Percentiles rank a stretch among this genome's conserved stretches.
Evolutionary conservation across 2,797 vertebrate genomes (phyloP).

Genomic region (Peromyscus eremicus): DNA sequence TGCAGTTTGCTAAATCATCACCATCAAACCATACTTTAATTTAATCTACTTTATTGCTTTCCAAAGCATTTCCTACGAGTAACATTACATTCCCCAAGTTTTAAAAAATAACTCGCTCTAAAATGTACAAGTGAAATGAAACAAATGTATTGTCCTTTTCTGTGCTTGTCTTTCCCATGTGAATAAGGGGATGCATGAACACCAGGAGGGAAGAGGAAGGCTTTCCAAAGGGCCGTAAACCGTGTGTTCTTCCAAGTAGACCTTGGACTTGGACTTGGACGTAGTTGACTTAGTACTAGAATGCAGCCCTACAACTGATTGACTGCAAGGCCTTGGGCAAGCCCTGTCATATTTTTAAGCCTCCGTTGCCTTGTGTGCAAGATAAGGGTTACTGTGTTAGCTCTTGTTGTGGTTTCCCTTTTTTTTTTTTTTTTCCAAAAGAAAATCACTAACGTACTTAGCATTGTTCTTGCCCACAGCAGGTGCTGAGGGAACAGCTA

Average conservation of each 20-base stretch:
- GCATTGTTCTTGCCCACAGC: background rate
- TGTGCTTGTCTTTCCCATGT: background rate
- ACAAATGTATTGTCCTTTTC: slow-evolving; percentile 72
- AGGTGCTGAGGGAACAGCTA: background rate
- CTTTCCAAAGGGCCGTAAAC: background rate
- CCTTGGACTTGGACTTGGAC: background rate
- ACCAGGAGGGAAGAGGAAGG: background rate
- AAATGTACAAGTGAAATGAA: slow-evolving; percentile 67
- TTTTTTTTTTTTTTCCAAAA: slow-evolving; percentile 1
- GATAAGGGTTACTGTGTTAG: background rate
- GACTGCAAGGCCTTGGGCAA: background rate
- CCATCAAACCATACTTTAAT: slow-evolving; percentile 85
- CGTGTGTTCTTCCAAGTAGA: background rate
- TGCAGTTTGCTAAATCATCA: slow-evolving; percentile 81
- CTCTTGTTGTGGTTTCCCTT: slow-evolving; percentile 5
- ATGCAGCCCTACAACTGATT: background rate
- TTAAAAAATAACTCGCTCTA: slow-evolving; percentile 73
- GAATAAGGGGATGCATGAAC: background rate
- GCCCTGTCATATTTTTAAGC: background rate
- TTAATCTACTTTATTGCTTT: slow-evolving; percentile 85
- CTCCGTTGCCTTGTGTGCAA: background rate
- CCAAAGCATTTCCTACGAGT: slow-evolving; percentile 73
- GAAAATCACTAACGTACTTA: background rate
- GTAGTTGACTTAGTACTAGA: background rate
- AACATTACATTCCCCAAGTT: slow-evolving; percentile 79